Conservation (phyloP, 2,797 vertebrate genomes). For the Alosa sapidissima region DNA sequence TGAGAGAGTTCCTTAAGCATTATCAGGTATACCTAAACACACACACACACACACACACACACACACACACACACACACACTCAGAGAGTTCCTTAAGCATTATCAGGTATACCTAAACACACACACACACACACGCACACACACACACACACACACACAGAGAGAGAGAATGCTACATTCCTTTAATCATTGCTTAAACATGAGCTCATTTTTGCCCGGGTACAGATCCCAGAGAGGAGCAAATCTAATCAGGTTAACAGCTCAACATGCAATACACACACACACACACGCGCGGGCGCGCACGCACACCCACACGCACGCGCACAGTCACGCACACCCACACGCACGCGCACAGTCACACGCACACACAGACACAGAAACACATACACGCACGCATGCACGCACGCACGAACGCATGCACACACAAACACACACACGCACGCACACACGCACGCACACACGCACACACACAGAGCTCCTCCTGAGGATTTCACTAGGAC, state of each 20-base stretch:
- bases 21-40: too few species aligned
- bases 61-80: too few species aligned
- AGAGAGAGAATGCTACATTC: not conserved
- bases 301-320: not conserved
- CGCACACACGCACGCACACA: not conserved
- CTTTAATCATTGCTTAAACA: not conserved
- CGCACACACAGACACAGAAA: not conserved
- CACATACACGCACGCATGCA: not conserved
- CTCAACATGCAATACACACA: not conserved
- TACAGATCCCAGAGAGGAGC: not conserved
- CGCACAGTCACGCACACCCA: not conserved
- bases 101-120: too few species aligned
- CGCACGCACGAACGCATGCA: not conserved
- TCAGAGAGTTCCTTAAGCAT: too few species aligned
- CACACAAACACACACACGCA: not conserved
- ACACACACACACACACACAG: too few species aligned
- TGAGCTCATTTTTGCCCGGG: not conserved
- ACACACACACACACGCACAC: too few species aligned
- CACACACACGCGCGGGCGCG: not conserved
- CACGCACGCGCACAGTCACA: not conserved
- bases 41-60: too few species aligned
- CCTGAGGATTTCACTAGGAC: not conserved
- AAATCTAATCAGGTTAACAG: slow-evolving; percentile 5
- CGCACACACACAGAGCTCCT: not conserved
- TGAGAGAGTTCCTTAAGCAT: too few species aligned